phyloP scores from a whole-genome alignment of 2,797 vertebrate genomes.

The Rhinoraja longicauda region DNA sequence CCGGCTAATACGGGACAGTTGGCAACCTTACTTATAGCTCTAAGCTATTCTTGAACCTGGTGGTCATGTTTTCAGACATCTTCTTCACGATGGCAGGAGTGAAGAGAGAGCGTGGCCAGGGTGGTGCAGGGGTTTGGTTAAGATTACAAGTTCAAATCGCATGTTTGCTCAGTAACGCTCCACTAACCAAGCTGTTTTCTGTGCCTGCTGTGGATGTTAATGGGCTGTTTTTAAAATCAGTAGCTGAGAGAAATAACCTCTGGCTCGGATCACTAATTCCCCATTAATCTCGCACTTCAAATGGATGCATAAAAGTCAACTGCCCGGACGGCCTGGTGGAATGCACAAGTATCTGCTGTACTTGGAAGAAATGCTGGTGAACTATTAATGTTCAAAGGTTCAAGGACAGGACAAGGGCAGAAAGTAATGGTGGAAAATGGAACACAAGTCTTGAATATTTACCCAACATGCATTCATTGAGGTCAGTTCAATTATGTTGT shows the following conservation, averaged over 20 bases:
- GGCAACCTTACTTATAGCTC: no score
- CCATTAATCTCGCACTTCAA: background rate
- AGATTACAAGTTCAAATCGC: background rate
- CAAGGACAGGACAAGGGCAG: conserved; percentile 15
- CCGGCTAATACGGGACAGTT: no score
- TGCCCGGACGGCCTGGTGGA: background rate
- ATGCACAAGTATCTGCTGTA: background rate
- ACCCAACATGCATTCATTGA: background rate
- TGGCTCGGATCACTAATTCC: background rate
- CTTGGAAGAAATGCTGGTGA: background rate
- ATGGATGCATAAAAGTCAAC: background rate
- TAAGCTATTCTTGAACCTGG: no score
- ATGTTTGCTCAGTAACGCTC: background rate
- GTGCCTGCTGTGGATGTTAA: background rate
- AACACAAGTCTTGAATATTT: background rate
- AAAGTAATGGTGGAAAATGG: background rate
- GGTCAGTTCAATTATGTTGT: background rate
- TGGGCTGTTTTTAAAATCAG: background rate
- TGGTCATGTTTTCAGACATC: no score
- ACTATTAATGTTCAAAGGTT: background rate
- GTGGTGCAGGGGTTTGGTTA: no score
- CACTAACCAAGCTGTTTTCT: background rate
- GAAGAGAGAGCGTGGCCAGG: no score
- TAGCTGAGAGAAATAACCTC: background rate
- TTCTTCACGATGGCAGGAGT: no score